A percentile compares a stretch with the other conserved stretches of the same genome.
Evolutionary conservation across 2,797 vertebrate genomes (phyloP).

Genomic region (Enteromius anoplus): DNA sequence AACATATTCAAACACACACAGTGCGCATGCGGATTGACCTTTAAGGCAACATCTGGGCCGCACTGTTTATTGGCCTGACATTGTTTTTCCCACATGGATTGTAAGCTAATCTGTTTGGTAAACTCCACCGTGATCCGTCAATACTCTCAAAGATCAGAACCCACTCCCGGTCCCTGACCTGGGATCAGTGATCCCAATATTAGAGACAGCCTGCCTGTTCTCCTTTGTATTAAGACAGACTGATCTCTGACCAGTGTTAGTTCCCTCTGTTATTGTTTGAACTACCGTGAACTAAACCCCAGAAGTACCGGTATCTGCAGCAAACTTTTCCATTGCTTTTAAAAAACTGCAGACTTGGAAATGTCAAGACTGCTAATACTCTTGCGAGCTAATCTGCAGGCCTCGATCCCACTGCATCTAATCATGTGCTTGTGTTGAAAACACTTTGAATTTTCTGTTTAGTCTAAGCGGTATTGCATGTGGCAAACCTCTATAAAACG

Average conservation of each 20-base stretch:
- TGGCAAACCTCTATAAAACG: background rate
- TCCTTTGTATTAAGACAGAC: constrained; percentile 19
- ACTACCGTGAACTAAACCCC: constrained; percentile 24
- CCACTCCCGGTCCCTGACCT: constrained; percentile 25
- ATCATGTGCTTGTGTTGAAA: constrained; percentile 10
- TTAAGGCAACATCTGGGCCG: constrained; percentile 51
- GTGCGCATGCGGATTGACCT: constrained; percentile 53
- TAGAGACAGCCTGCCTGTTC: constrained; percentile 11
- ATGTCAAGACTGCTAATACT: constrained; percentile 23
- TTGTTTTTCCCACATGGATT: constrained; percentile 51
- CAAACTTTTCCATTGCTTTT: constrained; percentile 29
- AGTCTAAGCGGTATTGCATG: background rate
- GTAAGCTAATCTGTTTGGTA: constrained; percentile 47
- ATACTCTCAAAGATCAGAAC: constrained; percentile 49
- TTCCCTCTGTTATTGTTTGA: constrained; percentile 35
- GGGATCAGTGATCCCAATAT: constrained; percentile 32
- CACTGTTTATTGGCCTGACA: constrained; percentile 47
- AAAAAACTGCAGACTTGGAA: constrained; percentile 20
- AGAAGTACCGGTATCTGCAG: background rate
- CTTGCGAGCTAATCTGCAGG: constrained; percentile 17
- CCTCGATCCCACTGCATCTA: background rate
- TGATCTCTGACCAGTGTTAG: constrained; percentile 42
- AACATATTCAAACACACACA: constrained; percentile 40
- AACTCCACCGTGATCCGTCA: constrained; percentile 41
- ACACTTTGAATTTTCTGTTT: background rate